Conservation (phyloP, 92 coral and sea anemone genomes). For the Chrysogorgia sp. region DNA sequence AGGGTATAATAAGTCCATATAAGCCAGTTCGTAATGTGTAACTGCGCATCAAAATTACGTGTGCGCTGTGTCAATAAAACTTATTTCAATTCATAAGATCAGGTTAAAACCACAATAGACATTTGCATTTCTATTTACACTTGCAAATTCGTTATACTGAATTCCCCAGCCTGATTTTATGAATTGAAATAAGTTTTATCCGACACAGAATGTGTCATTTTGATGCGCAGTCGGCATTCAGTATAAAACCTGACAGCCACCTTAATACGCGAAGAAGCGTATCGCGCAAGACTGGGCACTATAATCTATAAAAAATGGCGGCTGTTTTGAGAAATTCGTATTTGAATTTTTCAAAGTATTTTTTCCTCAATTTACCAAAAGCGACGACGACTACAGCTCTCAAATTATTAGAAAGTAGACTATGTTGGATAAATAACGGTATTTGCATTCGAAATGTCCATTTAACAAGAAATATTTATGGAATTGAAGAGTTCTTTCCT, state of each 20-base stretch:
- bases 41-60: no score
- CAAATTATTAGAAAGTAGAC: not conserved
- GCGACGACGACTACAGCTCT: not conserved
- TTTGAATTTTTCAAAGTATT: not conserved
- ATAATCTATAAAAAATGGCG: not conserved
- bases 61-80: no score
- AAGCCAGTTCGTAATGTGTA: no score
- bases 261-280: not conserved
- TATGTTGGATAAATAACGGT: not conserved
- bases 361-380: not conserved
- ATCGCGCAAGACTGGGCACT: not conserved
- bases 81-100: no score
- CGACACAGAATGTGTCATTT: no score
- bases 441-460: not conserved
- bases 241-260: not conserved
- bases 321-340: not conserved
- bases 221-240: no score
- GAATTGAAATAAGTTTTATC: no score
- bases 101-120: no score
- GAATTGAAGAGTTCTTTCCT: conserved; percentile 93
- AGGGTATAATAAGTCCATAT: no score
- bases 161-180: no score
- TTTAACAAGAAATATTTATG: conserved; percentile 28
- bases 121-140: no score
- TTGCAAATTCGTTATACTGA: no score